Conservation (phyloP, 2,797 vertebrate genomes). For the Tamandua tetradactyla region DNA sequence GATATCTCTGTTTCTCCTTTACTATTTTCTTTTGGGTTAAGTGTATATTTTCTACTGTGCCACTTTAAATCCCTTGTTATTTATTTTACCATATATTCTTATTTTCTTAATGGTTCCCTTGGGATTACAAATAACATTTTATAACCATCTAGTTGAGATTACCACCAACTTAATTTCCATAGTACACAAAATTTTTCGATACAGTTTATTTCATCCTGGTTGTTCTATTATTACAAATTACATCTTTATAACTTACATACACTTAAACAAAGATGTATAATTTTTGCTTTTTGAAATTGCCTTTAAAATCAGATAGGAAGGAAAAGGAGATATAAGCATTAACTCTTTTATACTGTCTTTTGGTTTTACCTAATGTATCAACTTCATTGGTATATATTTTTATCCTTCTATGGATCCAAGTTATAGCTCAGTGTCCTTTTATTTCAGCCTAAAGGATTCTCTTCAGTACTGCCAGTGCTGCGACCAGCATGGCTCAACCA, state of each 20-base stretch:
- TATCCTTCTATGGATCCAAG: background rate
- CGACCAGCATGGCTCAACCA: too few species aligned
- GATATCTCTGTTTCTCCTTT: background rate
- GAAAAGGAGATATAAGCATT: background rate
- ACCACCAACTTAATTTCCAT: background rate
- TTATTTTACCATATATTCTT: background rate
- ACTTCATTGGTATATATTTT: background rate
- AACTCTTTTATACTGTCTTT: background rate
- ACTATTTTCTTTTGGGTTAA: too few species aligned
- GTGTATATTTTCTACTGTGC: background rate
- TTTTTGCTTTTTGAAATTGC: background rate
- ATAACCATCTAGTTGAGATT: background rate
- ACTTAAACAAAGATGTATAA: background rate
- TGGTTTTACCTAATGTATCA: background rate
- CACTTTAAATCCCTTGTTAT: background rate
- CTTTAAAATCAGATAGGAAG: background rate
- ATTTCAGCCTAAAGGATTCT: background rate
- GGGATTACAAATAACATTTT: background rate
- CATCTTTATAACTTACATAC: background rate
- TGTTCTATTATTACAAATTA: background rate
- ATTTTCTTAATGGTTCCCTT: background rate
- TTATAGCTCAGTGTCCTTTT: too few species aligned
- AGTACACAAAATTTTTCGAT: background rate
- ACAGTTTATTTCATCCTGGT: background rate
- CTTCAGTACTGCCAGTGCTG: too few species aligned